phyloP scores from a whole-genome alignment of 2,797 vertebrate genomes.

The Typhlichthys subterraneus region DNA sequence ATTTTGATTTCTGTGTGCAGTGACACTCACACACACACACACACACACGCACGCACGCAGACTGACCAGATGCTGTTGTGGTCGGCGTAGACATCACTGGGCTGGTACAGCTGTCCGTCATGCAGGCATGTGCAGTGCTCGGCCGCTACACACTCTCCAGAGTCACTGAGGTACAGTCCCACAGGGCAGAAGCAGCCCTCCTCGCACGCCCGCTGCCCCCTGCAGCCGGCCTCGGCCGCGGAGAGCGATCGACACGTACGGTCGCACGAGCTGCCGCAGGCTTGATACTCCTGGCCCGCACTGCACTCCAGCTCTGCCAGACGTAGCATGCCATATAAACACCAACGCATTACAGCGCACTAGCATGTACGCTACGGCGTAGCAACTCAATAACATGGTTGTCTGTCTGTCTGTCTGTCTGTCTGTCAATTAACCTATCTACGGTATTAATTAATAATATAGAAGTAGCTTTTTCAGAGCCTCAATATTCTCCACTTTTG shows the following conservation, averaged over 20 bases:
- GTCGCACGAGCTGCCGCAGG: slow-evolving; percentile 87
- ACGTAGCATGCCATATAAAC: slow-evolving; percentile 17
- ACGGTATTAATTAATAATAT: too few relatives aligned
- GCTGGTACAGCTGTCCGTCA: slow-evolving; percentile 92
- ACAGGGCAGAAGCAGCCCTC: slow-evolving; percentile 93
- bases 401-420: too few relatives aligned
- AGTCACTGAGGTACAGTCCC: slow-evolving; percentile 83
- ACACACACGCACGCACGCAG: slow-evolving; percentile 5
- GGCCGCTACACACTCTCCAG: slow-evolving; percentile 83
- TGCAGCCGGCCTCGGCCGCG: slow-evolving; percentile 77
- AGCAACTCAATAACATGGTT: not conserved
- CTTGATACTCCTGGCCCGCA: slow-evolving; percentile 81
- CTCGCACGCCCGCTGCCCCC: slow-evolving; percentile 74
- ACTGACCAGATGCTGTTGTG: slow-evolving; percentile 90
- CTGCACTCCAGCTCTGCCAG: slow-evolving; percentile 84
- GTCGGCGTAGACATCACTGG: slow-evolving; percentile 88
- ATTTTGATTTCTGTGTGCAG: too few relatives aligned
- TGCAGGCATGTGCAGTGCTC: slow-evolving; percentile 89
- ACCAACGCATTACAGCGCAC: not conserved
- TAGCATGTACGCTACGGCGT: not conserved
- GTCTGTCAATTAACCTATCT: too few relatives aligned
- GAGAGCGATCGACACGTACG: slow-evolving; percentile 90
- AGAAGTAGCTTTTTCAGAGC: too few relatives aligned
- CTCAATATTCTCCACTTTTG: too few relatives aligned
- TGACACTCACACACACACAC: slow-evolving; percentile 4